These are phyloP conservation scores for Germaria angustata DNA, from an alignment of 2,888 invertebrate genomes.

Conservation along the genomic window DNA sequence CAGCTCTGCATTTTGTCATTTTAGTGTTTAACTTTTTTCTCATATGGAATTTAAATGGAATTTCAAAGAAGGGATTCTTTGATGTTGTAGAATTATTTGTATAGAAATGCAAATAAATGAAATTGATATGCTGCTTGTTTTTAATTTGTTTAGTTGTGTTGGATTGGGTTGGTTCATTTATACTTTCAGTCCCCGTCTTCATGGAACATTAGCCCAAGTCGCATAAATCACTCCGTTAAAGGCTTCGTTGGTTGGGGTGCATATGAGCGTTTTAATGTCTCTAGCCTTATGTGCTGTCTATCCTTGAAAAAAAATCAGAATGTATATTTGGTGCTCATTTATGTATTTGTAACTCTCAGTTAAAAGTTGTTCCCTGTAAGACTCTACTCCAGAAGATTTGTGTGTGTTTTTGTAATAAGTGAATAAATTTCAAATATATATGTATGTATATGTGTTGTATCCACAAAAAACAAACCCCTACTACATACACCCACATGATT, in stretches of 20 bases:
- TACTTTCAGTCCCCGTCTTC: slow-evolving; percentile 77
- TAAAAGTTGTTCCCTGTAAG: neutral
- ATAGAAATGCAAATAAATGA: neutral
- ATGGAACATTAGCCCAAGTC: slow-evolving; percentile 70
- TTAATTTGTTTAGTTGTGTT: slow-evolving; percentile 42
- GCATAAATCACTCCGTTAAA: slow-evolving; percentile 75
- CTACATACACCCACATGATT: neutral
- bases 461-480: neutral
- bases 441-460: too few relatives aligned
- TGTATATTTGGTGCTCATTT: neutral
- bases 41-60: neutral
- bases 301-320: neutral
- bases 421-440: slow-evolving; percentile 23
- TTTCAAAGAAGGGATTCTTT: neutral
- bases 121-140: neutral
- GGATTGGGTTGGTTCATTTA: slow-evolving; percentile 74
- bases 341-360: neutral
- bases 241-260: slow-evolving; percentile 12
- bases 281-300: neutral
- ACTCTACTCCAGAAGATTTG: slow-evolving; percentile 36
- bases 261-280: neutral
- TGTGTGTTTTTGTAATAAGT: slow-evolving; percentile 31
- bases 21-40: slow-evolving; percentile 27
- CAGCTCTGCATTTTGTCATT: neutral
- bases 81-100: neutral